Conservation (phyloP, 2,888 invertebrate species). For the Aspidiotus rigidus region DNA sequence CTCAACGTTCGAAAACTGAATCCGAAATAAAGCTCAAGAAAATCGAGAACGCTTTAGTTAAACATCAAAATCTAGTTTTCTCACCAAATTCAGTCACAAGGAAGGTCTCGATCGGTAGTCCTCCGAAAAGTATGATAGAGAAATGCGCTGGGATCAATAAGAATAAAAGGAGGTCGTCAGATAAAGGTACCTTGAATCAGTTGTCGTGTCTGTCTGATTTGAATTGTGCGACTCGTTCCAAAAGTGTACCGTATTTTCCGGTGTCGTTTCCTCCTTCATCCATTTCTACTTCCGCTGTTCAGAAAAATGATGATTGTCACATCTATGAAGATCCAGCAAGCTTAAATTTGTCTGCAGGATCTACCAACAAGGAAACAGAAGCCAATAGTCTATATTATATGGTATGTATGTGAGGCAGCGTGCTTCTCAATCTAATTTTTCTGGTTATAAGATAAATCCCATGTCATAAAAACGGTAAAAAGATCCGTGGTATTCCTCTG, state of each 20-base stretch:
- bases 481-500: no score
- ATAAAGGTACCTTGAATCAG: not conserved
- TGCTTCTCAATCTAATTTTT: not conserved
- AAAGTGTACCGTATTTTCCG: not conserved
- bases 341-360: not conserved
- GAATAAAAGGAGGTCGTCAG: slow-evolving; percentile 5
- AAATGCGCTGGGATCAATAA: slow-evolving; percentile 7
- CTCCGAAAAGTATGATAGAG: not conserved
- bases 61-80: slow-evolving; percentile 33
- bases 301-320: slow-evolving; percentile 10
- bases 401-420: slow-evolving; percentile 6
- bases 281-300: not conserved
- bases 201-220: not conserved
- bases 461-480: no score
- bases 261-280: not conserved
- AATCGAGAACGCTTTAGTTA: slow-evolving; percentile 38
- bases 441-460: not conserved
- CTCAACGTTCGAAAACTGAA: slow-evolving; percentile 40
- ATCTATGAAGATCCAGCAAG: slow-evolving; percentile 26
- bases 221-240: not conserved
- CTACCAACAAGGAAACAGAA: not conserved
- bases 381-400: slow-evolving; percentile 24
- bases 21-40: slow-evolving; percentile 53
- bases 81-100: not conserved
- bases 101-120: not conserved